Evolutionary conservation across 1,140 invertebrate species (phyloP).

Genomic region (Diorhabda sublineata): DNA sequence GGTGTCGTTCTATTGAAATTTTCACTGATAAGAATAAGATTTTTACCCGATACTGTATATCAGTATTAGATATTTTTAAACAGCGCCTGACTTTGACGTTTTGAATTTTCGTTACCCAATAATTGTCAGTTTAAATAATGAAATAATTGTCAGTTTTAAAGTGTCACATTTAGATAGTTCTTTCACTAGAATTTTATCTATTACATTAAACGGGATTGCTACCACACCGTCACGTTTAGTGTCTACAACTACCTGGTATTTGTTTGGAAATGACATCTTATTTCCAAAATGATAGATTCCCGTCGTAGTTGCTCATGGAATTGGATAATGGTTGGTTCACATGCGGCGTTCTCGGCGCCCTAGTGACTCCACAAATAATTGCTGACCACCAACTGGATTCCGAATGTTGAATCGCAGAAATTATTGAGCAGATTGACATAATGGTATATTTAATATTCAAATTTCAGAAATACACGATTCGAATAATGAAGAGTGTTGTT

Average conservation of each 20-base stretch:
- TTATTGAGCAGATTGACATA: slow-evolving; percentile 20
- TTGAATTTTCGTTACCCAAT: too few relatives aligned
- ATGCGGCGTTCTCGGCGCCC: slow-evolving; percentile 1
- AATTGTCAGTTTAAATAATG: too few relatives aligned
- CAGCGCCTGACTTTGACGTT: too few relatives aligned
- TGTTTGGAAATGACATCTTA: slow-evolving; percentile 5
- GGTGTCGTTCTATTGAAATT: too few relatives aligned
- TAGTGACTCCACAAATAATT: slow-evolving; percentile 11
- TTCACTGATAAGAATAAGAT: too few relatives aligned
- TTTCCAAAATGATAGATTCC: slow-evolving; percentile 15
- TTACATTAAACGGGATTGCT: background rate
- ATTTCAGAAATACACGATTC: slow-evolving; percentile 16
- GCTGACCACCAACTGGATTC: slow-evolving; percentile 16
- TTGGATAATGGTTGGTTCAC: slow-evolving; percentile 14
- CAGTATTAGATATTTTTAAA: too few relatives aligned
- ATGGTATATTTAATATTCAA: slow-evolving; percentile 21
- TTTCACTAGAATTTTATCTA: too few relatives aligned
- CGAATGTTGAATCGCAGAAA: slow-evolving; percentile 19
- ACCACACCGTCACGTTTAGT: background rate
- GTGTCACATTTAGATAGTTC: too few relatives aligned
- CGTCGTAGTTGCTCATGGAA: slow-evolving; percentile 1
- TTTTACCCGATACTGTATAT: too few relatives aligned
- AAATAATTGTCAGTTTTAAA: too few relatives aligned
- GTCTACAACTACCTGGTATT: background rate
- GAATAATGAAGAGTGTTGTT: slow-evolving; percentile 14